Evolutionary conservation across 2,888 invertebrate species (phyloP), one percentile per base, ranked within the genome.

Genomic region (Sarcophaga caerulescens): DNA sequence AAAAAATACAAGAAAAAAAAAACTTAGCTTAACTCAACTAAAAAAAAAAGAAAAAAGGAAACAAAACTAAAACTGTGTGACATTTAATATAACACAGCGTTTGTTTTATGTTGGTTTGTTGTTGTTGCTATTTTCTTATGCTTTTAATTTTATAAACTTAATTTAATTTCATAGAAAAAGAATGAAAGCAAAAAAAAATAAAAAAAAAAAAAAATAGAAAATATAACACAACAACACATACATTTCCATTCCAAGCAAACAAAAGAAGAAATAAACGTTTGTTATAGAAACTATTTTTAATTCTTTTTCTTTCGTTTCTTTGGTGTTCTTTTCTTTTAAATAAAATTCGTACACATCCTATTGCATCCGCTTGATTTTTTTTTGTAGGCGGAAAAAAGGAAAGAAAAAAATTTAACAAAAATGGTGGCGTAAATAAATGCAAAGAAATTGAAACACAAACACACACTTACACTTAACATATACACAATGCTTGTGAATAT

Each of bases 91-190:
- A 71, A 70, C 44, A 17, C 17, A 65, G 25, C 60, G 52, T 52
- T n/a, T 45, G 44, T 23, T 6, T 52, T 52, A 52, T 69, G 57
- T n/a, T 17, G 35, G 60, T 60, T 21, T 12, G n/a, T 57, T 57
- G 23, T 23, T 23, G 14, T n/a, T 14, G 47, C n/a, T 25, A 59
- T 60, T 45, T 73, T 47, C 63, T 70, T 57, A 47, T 65, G 63
- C 17, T 65, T 76, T 82, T 71, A 71, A 76, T 82, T 71, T 76
- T 65, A 76, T 69, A 63, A 44, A 81, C 68, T 75, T 75, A 75
- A 81, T 45, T 81, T 81, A 70, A 76, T 70, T 82, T 70, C 23
- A 44, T 10, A 57, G 63, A 66, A 81, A 75, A 52, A 52, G 17
- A 14, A 47, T 4, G 47, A 14, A 52, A 52, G 10, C 1, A 14